Conservation (phyloP, 2,797 vertebrate genomes). For the Heterohyrax brucei region DNA sequence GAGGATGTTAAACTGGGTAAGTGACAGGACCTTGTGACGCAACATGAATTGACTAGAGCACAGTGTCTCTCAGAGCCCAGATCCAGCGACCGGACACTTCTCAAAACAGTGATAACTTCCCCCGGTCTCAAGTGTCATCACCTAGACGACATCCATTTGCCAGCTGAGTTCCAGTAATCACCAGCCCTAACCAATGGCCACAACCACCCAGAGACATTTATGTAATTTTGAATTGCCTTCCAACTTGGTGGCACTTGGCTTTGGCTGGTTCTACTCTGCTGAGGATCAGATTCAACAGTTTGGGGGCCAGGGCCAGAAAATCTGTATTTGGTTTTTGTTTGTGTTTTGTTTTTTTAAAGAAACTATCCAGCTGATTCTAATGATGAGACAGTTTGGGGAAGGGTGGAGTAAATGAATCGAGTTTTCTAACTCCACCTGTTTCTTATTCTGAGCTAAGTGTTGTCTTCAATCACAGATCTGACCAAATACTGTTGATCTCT, state of each 20-base stretch:
- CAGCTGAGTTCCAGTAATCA: not conserved
- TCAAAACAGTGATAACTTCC: not conserved
- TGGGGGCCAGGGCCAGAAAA: not conserved
- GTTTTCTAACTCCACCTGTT: not conserved
- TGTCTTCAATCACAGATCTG: not conserved
- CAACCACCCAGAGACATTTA: not conserved
- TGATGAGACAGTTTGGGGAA: not conserved
- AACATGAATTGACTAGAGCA: not conserved
- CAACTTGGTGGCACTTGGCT: no score
- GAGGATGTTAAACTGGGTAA: not conserved
- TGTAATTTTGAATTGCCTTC: not conserved
- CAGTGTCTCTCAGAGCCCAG: not conserved
- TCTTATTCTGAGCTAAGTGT: conserved; percentile 19
- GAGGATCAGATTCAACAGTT: not conserved
- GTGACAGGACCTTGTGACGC: not conserved
- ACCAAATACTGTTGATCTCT: not conserved
- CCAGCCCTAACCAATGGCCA: not conserved
- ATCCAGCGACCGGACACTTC: not conserved
- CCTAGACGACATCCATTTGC: not conserved
- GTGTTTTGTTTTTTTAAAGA: not conserved
- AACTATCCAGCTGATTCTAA: not conserved
- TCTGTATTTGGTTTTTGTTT: not conserved
- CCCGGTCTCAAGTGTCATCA: not conserved
- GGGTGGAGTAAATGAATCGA: not conserved
- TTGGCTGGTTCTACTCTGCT: not conserved